Evolutionary conservation across 1,140 invertebrate species (phyloP).

Genomic region (Drosophila bocki): DNA sequence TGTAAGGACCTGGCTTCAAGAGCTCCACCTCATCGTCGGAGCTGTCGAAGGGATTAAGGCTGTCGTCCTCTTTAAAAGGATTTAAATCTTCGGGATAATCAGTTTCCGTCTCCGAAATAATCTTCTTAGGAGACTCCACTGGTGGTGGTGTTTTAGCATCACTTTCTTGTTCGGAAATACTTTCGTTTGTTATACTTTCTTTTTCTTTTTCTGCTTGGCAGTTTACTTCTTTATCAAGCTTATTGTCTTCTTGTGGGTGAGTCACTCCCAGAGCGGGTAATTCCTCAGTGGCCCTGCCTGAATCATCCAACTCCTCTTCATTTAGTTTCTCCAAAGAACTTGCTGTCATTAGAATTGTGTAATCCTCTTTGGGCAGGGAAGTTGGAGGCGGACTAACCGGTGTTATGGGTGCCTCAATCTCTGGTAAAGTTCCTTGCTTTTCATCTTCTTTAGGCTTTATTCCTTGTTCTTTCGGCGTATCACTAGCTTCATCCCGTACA

Average conservation of each 20-base stretch:
- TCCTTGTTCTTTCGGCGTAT: not conserved
- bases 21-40: conserved; percentile 87
- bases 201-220: conserved; percentile 9
- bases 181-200: conserved; percentile 16
- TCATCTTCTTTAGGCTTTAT: not conserved
- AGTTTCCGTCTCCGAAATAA: conserved; percentile 2
- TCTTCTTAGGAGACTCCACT: conserved; percentile 2
- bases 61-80: conserved; percentile 46
- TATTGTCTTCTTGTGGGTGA: conserved; percentile 3
- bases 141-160: not conserved
- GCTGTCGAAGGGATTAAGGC: conserved; percentile 88
- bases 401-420: not conserved
- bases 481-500: not conserved
- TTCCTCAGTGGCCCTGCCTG: not conserved
- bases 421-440: not conserved
- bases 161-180: conserved; percentile 1
- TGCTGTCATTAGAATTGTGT: not conserved
- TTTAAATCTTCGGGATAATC: conserved; percentile 28
- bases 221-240: not conserved
- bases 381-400: not conserved
- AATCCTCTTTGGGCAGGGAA: conserved; percentile 5
- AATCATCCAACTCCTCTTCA: conserved; percentile 7
- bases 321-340: not conserved
- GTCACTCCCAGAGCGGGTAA: conserved; percentile 1
- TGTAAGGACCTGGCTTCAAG: conserved; percentile 37